phyloP scores from a whole-genome alignment of 2,113 vertebrate genomes.

The Pristiophorus japonicus region DNA sequence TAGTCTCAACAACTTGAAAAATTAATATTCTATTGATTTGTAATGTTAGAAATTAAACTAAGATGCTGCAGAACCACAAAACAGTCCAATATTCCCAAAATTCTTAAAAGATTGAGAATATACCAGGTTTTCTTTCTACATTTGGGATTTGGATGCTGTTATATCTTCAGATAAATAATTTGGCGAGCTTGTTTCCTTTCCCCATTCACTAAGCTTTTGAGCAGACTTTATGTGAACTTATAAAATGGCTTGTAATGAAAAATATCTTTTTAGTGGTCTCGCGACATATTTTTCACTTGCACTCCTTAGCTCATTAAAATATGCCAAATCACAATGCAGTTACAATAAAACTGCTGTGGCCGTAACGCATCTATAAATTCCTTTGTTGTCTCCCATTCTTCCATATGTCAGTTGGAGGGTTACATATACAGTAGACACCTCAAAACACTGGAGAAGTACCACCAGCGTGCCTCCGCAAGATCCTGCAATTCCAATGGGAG shows the following conservation, averaged over 20 bases:
- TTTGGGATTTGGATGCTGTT: neutral
- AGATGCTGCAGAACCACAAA: neutral
- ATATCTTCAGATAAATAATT: neutral
- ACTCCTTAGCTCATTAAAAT: slow-evolving; percentile 20
- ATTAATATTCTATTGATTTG: neutral
- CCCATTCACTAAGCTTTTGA: neutral
- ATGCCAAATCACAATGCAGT: slow-evolving; percentile 6
- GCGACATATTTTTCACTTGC: neutral
- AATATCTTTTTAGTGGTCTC: neutral
- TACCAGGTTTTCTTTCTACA: neutral
- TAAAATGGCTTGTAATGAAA: neutral
- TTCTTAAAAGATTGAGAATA: neutral
- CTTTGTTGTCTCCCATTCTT: slow-evolving; percentile 21
- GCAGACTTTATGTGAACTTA: neutral
- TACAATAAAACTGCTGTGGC: slow-evolving; percentile 18
- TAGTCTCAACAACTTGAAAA: neutral
- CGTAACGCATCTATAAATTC: neutral
- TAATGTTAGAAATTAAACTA: slow-evolving; percentile 2
- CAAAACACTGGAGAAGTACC: too few species aligned
- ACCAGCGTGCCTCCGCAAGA: too few species aligned
- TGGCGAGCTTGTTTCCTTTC: neutral
- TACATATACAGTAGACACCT: too few species aligned
- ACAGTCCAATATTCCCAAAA: neutral
- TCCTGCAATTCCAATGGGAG: too few species aligned
- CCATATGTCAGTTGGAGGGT: slow-evolving; percentile 6